phyloP scores from a whole-genome alignment of 2,888 invertebrate species.

The Drosophila picticornis region DNA sequence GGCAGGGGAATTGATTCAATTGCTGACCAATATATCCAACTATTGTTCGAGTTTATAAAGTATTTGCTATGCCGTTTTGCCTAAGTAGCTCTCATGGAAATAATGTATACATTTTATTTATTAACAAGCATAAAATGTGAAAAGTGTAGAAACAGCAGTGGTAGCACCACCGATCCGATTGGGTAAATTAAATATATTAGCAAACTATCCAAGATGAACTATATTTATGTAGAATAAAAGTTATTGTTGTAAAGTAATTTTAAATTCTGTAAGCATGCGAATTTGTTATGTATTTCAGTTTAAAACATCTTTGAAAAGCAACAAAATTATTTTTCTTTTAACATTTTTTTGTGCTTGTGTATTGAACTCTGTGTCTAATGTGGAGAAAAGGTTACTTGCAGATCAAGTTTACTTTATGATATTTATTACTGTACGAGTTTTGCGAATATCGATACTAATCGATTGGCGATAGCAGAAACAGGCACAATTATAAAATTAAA shows the following conservation, averaged over 20 bases:
- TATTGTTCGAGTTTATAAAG: background rate
- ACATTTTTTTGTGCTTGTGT: no score
- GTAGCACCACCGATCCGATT: background rate
- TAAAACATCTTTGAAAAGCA: no score
- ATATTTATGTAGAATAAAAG: background rate
- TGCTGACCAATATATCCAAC: background rate
- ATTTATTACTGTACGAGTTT: background rate
- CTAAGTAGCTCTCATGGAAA: background rate
- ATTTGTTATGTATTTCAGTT: no score
- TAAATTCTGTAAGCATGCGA: no score
- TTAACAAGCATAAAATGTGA: background rate
- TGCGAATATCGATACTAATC: background rate
- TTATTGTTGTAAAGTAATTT: background rate
- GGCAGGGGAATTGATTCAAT: conserved; percentile 1
- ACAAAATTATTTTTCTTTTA: no score
- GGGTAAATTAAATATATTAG: background rate
- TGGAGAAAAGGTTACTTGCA: background rate
- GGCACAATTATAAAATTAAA: background rate
- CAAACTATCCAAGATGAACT: no score
- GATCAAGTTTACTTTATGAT: accelerated
- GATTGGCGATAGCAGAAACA: background rate
- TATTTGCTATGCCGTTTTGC: background rate
- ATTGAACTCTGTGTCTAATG: background rate
- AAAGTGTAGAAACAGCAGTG: background rate
- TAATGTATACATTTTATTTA: background rate